Evolutionary conservation across 2,888 invertebrate genomes (phyloP), one percentile per base, ranked within the genome.

Genomic region (Palloptera scutellata): DNA sequence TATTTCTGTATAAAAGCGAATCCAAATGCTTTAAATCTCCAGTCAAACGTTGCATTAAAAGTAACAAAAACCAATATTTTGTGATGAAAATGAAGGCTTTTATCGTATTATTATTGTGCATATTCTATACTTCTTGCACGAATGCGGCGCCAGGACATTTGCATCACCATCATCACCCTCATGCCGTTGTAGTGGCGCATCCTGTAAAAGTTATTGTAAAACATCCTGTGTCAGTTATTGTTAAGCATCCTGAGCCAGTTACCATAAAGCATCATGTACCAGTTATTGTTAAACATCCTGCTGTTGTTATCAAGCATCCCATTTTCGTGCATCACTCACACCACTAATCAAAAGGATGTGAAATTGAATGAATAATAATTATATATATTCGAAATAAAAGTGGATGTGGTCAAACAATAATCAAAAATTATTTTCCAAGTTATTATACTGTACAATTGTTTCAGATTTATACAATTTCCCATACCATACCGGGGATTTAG

Each of bases 91-190:
- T 75, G 74, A 68, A 70, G 48, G 72, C 71, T 59, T 12, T 66
- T 41, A 58, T 75, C 59, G 70, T 67, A 48, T 61, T 73, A 59
- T 59, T 73, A 62, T 17, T 73, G 53, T 72, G 66, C 64, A 66
- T 53, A 6, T 62, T 51, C 1, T 61, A 10, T 12, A 20, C 2
- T 61, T 42, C 2, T 61, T 42, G 65, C 13, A 60, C 64, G 11
- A 17, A 64, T 15, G 69, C 73, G 15, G 69, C 68, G 42, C 74
- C 75, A n/a, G 75, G 75, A 30, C 57, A 71, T 68, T 63, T 70
- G 15, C 68, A 73, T 66, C 69, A 67, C 60, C 64, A 62, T 64
- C 71, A 65, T 66, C 61, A 53, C 40, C 65, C 20, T 51, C 61
- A 55, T 57, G 19, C 11, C 10, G 30, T 30, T 4, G 30, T 30